Conservation (phyloP, 2,888 invertebrate species). For the Andrena fulva region DNA sequence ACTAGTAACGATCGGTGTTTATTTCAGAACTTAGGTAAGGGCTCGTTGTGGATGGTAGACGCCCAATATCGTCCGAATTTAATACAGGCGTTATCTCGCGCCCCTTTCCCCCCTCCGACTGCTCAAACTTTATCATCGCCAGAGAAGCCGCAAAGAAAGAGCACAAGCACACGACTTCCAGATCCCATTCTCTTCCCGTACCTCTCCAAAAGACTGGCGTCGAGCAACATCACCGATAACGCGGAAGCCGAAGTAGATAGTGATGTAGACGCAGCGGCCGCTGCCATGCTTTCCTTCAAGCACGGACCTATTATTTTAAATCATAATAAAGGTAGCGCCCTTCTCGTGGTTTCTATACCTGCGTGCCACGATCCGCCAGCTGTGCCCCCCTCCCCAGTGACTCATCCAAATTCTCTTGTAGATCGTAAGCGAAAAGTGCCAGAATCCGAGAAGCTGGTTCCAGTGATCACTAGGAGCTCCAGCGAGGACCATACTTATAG, state of each 20-base stretch:
- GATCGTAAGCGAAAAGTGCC: slow-evolving; percentile 81
- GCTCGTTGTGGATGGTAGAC: slow-evolving; percentile 98
- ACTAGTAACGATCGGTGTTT: neutral
- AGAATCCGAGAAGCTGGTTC: slow-evolving; percentile 82
- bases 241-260: slow-evolving; percentile 87
- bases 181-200: slow-evolving; percentile 94
- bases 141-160: slow-evolving; percentile 80
- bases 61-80: slow-evolving; percentile 95
- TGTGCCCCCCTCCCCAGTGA: too few relatives aligned
- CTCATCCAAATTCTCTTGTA: slow-evolving; percentile 47
- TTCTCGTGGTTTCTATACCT: too few relatives aligned
- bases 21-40: slow-evolving; percentile 95
- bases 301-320: slow-evolving; percentile 91
- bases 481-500: slow-evolving; percentile 98
- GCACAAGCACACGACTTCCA: slow-evolving; percentile 85
- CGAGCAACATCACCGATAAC: slow-evolving; percentile 82
- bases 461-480: slow-evolving; percentile 93
- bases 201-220: slow-evolving; percentile 89
- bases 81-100: slow-evolving; percentile 94
- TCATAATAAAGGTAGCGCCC: slow-evolving; percentile 80
- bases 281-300: slow-evolving; percentile 95
- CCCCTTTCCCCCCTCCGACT: slow-evolving; percentile 90
- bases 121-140: slow-evolving; percentile 79
- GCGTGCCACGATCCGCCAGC: neutral
- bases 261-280: slow-evolving; percentile 90